These are phyloP conservation scores for Rhyacophila evoluta DNA, from an alignment of 2,888 invertebrate genomes.

Conservation along the genomic window DNA sequence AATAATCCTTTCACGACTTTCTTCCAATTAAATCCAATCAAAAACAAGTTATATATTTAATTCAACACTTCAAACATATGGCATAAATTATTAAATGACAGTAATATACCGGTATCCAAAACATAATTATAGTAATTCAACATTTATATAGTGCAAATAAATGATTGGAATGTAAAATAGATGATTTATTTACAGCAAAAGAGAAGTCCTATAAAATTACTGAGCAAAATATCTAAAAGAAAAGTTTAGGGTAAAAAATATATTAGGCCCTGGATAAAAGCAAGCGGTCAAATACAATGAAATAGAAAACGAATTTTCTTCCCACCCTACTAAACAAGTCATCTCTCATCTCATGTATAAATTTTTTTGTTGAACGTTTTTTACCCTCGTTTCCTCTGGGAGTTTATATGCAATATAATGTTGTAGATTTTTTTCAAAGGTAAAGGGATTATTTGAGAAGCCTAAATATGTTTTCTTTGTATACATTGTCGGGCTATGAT, in stretches of 20 bases:
- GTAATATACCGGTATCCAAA: too few relatives aligned
- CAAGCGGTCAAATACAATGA: background rate
- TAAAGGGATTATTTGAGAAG: constrained; percentile 6
- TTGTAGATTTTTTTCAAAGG: background rate
- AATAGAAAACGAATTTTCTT: background rate
- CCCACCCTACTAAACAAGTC: background rate
- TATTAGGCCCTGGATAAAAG: background rate
- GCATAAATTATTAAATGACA: too few relatives aligned
- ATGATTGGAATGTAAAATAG: too few relatives aligned
- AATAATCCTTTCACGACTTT: too few relatives aligned
- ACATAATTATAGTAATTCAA: too few relatives aligned
- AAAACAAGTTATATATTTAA: too few relatives aligned
- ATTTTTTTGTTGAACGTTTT: background rate
- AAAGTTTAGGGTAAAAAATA: background rate
- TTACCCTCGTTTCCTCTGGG: background rate
- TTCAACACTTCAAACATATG: too few relatives aligned
- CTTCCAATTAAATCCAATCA: too few relatives aligned
- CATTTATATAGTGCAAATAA: too few relatives aligned
- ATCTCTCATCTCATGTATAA: constrained; percentile 19
- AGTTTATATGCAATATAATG: background rate
- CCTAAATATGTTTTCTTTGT: background rate
- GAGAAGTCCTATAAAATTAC: too few relatives aligned
- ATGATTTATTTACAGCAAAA: too few relatives aligned
- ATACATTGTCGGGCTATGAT: background rate
- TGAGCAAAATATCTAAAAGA: too few relatives aligned